phyloP scores from a whole-genome alignment of 2,888 invertebrate species.

The Druceiella hillmani region DNA sequence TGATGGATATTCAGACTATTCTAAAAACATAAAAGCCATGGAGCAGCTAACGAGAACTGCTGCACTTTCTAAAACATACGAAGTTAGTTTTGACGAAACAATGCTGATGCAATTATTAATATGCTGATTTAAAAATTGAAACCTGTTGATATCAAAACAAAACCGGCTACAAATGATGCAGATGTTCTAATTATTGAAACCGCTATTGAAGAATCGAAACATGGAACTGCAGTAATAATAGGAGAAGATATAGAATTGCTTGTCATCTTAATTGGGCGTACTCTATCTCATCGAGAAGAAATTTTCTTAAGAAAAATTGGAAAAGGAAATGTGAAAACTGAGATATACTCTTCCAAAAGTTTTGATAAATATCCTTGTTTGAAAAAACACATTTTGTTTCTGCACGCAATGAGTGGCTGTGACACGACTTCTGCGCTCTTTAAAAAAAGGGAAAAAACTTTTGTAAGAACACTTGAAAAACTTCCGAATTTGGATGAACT shows the following conservation, averaged over 20 bases:
- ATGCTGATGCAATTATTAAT: constrained; percentile 26
- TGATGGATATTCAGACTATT: constrained; percentile 29
- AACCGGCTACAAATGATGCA: constrained; percentile 31
- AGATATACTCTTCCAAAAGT: constrained; percentile 30
- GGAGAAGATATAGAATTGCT: constrained; percentile 33
- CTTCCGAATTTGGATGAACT: constrained; percentile 23
- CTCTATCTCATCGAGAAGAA: constrained; percentile 25
- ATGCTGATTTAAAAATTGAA: constrained; percentile 30
- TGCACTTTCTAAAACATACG: constrained; percentile 30
- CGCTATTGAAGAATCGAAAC: constrained; percentile 28
- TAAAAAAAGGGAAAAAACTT: constrained; percentile 26
- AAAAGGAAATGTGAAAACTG: constrained; percentile 30
- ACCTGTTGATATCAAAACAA: constrained; percentile 30
- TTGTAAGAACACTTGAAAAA: constrained; percentile 25
- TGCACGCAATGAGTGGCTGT: constrained; percentile 26
- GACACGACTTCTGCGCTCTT: constrained; percentile 27
- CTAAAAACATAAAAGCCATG: constrained; percentile 31
- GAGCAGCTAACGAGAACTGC: constrained; percentile 31
- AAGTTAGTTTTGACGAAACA: constrained; percentile 30
- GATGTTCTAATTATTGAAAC: constrained; percentile 32
- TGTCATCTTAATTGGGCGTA: constrained; percentile 31
- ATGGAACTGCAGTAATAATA: constrained; percentile 27
- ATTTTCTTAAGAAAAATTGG: constrained; percentile 31
- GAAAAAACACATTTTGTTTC: constrained; percentile 25
- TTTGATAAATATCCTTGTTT: constrained; percentile 28